These are phyloP conservation scores for Myathropa florea DNA, from an alignment of 2,888 invertebrate species.

Conservation along the genomic window DNA sequence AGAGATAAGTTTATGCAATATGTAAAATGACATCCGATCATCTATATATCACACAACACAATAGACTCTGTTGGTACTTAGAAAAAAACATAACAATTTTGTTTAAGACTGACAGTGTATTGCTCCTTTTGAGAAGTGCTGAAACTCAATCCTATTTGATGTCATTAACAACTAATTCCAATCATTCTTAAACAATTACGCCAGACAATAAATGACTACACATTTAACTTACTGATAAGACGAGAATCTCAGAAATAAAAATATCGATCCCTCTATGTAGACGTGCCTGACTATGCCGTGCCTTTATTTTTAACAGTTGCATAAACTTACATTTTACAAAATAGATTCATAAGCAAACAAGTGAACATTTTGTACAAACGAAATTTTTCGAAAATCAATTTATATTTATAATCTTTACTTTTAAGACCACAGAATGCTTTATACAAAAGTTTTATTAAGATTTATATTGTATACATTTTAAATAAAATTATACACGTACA, in stretches of 20 bases:
- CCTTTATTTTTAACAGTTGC: constrained; percentile 43
- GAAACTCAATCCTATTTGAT: constrained; percentile 26
- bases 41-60: constrained; percentile 38
- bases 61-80: constrained; percentile 70
- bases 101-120: constrained; percentile 54
- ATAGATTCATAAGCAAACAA: constrained; percentile 47
- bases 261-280: background rate
- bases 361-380: constrained; percentile 55
- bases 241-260: constrained; percentile 28
- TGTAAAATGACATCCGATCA: constrained; percentile 26
- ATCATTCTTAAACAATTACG: constrained; percentile 46
- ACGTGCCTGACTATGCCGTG: constrained; percentile 42
- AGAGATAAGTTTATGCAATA: constrained; percentile 65
- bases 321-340: constrained; percentile 61
- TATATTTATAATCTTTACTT: constrained; percentile 34
- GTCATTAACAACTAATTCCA: constrained; percentile 32
- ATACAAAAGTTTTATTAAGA: constrained; percentile 11
- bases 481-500: constrained; percentile 21
- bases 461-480: constrained; percentile 33
- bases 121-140: constrained; percentile 50
- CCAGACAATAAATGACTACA: background rate
- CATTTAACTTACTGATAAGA: constrained; percentile 26
- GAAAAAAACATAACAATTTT: constrained; percentile 15
- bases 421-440: constrained; percentile 19
- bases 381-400: constrained; percentile 58